Base-by-base conservation (phyloP, 2,113 vertebrate genomes). In the Nipponia nippon region DNA sequence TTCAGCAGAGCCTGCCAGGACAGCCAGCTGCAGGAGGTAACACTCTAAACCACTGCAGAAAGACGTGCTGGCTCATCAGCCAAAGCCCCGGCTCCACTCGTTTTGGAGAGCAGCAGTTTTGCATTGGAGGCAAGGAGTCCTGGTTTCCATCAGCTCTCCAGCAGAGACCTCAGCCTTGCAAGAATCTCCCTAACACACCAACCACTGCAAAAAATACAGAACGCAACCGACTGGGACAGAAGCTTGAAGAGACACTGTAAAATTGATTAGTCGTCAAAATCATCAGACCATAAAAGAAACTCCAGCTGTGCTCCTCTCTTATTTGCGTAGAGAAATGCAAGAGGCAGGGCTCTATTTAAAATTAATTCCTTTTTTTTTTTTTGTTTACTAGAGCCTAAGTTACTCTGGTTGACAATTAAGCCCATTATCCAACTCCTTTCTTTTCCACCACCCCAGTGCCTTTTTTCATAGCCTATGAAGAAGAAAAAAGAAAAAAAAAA, bases 261-360 rank as follows among this genome's bases (percentile, higher is more conserved):
- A 96, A 96, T 21, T 93, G 93, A 95, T 88, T 94, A 95, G 91
- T 91, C n/a, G 1, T 81, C 93, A 97, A 88, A 97, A 91, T 50
- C 78, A 95, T 89, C 82, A 91, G 89, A 86, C 67, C 63, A 88
- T 83, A 96, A 94, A 91, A 96, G 67, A 77, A 22, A 26, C 71
- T 94, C 94, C 96, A 97, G 94, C 91, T 97, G 96, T 77, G 82
- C 84, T 90, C 49, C 62, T 93, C 78, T 80, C 78, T 80, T 88
- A 76, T 71, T 90, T 95, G 52, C 2, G 2, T 63, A 56, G 59
- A 86, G 70, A 89, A 94, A 79, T 77, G 62, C 78, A 88, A 75
- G 76, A 95, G 79, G 67, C 76, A 75, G 47, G 16, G 72, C 42
- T 96, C 62, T 88, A 81, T 50, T 96, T 91, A 79, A 94, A 95